Evolutionary conservation across 2,113 vertebrate genomes (phyloP).

Genomic region (Ceuthmochares aereus): DNA sequence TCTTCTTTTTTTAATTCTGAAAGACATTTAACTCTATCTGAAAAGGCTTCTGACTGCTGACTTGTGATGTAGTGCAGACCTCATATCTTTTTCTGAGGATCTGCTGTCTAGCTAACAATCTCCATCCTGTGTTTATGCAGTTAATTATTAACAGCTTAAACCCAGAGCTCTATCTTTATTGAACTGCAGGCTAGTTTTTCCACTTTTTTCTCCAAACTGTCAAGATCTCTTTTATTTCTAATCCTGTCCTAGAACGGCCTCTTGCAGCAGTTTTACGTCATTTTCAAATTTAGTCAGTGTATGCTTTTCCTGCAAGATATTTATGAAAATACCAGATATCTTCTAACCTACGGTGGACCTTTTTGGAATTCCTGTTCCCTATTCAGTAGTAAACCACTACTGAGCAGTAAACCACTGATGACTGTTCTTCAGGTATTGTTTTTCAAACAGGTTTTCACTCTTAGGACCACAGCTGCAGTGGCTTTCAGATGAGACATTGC

Average conservation of each 20-base stretch:
- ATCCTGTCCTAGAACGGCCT: background rate
- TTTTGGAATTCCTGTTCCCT: background rate
- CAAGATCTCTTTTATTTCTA: slow-evolving; percentile 26
- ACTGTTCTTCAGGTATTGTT: background rate
- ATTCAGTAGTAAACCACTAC: background rate
- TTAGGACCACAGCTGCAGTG: background rate
- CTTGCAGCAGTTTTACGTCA: background rate
- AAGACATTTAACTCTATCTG: background rate
- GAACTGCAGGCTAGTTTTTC: slow-evolving; percentile 7
- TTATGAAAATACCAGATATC: background rate
- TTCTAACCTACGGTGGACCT: background rate
- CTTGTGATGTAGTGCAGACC: background rate
- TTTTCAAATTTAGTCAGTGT: background rate
- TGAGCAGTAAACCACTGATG: background rate
- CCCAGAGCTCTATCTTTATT: background rate
- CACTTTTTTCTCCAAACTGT: background rate
- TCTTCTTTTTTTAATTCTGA: background rate
- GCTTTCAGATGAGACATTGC: background rate
- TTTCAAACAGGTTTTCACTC: background rate
- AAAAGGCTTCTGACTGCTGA: background rate
- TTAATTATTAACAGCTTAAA: background rate
- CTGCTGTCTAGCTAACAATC: background rate
- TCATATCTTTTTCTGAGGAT: background rate
- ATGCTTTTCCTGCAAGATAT: background rate
- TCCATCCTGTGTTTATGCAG: background rate